Percentiles rank a stretch among this genome's conserved stretches.
These are phyloP conservation scores for Acrocyrtus sp. DNA, from an alignment of 2,888 invertebrate genomes.

Conservation along the genomic window DNA sequence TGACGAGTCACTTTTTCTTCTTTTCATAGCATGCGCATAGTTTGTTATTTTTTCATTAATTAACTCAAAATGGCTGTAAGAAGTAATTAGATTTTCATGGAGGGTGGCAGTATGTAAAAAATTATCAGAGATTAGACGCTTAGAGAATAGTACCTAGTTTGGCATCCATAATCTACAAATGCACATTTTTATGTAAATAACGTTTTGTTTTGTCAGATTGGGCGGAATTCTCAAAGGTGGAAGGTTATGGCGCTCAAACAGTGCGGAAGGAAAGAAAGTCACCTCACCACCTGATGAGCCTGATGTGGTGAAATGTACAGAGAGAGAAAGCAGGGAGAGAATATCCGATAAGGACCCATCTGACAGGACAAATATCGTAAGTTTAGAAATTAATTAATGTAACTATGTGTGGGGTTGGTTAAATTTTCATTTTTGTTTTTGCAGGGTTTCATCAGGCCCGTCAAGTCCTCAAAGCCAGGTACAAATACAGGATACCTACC, in stretches of 20 bases:
- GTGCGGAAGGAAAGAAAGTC: conserved; percentile 62
- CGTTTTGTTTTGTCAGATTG: conserved; percentile 57
- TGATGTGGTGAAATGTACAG: conserved; percentile 63
- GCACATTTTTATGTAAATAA: no score
- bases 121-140: no score
- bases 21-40: background rate
- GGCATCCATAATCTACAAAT: no score
- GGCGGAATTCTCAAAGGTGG: conserved; percentile 84
- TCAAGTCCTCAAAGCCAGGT: conserved; percentile 48
- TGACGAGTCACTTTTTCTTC: no score
- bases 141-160: no score
- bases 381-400: no score
- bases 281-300: conserved; percentile 61
- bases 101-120: no score
- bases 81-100: background rate
- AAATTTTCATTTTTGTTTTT: background rate
- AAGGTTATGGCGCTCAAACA: conserved; percentile 72
- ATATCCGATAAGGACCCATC: conserved; percentile 54
- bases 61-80: background rate
- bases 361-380: conserved; percentile 34
- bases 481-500: conserved; percentile 42
- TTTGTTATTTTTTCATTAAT: background rate
- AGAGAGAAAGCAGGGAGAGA: conserved; percentile 59
- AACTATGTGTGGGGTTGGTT: no score
- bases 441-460: conserved; percentile 20